These are phyloP conservation scores for Serripes groenlandicus DNA, from an alignment of 2,888 invertebrate genomes.

Conservation along the genomic window DNA sequence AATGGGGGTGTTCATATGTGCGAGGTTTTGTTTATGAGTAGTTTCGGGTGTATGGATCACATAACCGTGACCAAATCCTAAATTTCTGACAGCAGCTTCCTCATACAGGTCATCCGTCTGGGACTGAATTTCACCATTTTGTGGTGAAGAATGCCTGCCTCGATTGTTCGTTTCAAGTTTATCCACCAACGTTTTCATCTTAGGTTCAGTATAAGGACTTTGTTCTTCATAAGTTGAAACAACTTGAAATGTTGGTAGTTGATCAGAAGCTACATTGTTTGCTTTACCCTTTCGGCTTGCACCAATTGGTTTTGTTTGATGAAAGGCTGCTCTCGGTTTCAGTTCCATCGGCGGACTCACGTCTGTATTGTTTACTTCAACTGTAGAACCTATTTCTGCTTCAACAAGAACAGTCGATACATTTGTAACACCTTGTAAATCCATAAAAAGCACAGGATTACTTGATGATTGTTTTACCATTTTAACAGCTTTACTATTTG, in stretches of 20 bases:
- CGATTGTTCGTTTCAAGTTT: background rate
- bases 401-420: background rate
- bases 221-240: background rate
- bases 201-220: background rate
- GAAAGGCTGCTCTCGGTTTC: background rate
- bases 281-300: no score
- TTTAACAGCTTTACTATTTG: no score
- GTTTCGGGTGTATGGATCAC: background rate
- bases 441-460: background rate
- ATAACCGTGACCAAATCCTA: slow-evolving; percentile 5
- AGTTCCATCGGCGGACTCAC: background rate
- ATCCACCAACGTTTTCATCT: background rate
- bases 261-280: no score
- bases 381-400: background rate
- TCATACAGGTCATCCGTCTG: background rate
- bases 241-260: no score
- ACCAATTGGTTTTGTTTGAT: background rate
- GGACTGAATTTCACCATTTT: background rate
- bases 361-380: background rate
- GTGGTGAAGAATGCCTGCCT: background rate
- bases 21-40: background rate
- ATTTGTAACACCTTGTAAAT: background rate
- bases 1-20: background rate
- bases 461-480: no score
- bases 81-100: background rate